A percentile compares a stretch with the other conserved stretches of the same genome.
phyloP scores from a whole-genome alignment of 2,888 invertebrate genomes.

The Athetis lepigone region DNA sequence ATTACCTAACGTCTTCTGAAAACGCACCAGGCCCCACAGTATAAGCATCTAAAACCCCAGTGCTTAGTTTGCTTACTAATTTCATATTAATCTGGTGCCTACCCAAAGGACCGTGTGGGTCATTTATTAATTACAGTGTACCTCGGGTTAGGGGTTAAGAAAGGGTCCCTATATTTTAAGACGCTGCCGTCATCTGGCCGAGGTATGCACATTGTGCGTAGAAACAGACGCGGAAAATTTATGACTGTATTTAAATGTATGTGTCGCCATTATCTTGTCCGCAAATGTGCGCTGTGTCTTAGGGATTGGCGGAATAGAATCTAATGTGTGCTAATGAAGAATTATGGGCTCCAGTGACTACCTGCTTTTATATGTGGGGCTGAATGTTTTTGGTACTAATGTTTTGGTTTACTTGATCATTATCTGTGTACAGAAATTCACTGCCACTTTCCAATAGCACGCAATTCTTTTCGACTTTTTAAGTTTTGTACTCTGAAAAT shows the following conservation, averaged over 20 bases:
- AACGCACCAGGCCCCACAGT: neutral
- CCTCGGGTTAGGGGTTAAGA: constrained; percentile 80
- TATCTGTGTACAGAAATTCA: too few relatives aligned
- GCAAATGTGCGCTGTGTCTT: constrained; percentile 58
- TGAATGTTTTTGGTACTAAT: neutral
- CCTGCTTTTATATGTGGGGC: neutral
- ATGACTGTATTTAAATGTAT: constrained; percentile 73
- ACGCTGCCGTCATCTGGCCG: constrained; percentile 85
- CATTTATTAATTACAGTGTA: constrained; percentile 90
- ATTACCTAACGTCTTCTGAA: neutral
- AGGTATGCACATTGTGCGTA: constrained; percentile 80
- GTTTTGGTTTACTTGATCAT: too few relatives aligned
- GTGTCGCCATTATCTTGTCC: constrained; percentile 61
- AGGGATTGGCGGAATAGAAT: constrained; percentile 42
- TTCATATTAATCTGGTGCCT: constrained; percentile 75
- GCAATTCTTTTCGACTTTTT: too few relatives aligned
- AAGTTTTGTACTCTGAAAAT: too few relatives aligned
- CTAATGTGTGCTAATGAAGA: constrained; percentile 51
- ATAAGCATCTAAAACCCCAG: constrained; percentile 23
- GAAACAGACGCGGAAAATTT: constrained; percentile 74
- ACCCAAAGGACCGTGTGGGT: constrained; percentile 79
- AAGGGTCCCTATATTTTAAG: constrained; percentile 89
- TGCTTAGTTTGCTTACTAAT: constrained; percentile 68
- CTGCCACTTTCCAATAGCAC: too few relatives aligned
- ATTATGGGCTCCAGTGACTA: constrained; percentile 18